These are phyloP conservation scores for Galeopterus variegatus DNA, from an alignment of 2,113 vertebrate species.

Conservation along the genomic window DNA sequence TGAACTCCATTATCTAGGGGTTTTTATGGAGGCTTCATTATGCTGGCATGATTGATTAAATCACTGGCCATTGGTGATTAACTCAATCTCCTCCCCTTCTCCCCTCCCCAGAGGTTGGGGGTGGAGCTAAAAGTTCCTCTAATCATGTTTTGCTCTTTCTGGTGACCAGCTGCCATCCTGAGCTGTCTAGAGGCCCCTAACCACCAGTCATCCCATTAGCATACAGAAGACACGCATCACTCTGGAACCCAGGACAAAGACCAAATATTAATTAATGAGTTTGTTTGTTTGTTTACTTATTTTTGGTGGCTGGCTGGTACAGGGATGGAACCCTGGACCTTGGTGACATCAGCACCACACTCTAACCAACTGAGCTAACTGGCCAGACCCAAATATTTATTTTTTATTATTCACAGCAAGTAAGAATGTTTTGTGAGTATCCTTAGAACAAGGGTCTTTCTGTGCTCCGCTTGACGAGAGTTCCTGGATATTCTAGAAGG, in stretches of 20 bases:
- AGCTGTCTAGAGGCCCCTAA: not conserved
- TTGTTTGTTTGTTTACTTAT: too few species aligned
- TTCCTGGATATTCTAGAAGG: too few species aligned
- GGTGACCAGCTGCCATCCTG: not conserved
- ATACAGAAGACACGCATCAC: not conserved
- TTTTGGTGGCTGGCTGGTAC: too few species aligned
- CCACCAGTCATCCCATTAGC: not conserved
- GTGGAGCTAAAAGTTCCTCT: not conserved
- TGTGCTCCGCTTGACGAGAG: too few species aligned
- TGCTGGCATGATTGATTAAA: not conserved
- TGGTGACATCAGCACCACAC: too few species aligned
- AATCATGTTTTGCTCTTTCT: not conserved
- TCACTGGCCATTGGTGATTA: not conserved
- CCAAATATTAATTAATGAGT: not conserved
- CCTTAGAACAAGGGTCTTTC: too few species aligned
- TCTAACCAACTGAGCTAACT: too few species aligned
- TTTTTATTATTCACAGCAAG: too few species aligned
- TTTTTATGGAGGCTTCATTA: not conserved
- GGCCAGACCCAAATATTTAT: too few species aligned
- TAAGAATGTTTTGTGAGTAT: too few species aligned
- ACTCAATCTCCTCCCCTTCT: not conserved
- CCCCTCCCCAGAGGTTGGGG: not conserved
- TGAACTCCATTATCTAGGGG: not conserved
- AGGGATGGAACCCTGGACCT: too few species aligned
- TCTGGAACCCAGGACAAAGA: not conserved